phyloP scores from a whole-genome alignment of 2,888 invertebrate species.

The Papilio gigon region DNA sequence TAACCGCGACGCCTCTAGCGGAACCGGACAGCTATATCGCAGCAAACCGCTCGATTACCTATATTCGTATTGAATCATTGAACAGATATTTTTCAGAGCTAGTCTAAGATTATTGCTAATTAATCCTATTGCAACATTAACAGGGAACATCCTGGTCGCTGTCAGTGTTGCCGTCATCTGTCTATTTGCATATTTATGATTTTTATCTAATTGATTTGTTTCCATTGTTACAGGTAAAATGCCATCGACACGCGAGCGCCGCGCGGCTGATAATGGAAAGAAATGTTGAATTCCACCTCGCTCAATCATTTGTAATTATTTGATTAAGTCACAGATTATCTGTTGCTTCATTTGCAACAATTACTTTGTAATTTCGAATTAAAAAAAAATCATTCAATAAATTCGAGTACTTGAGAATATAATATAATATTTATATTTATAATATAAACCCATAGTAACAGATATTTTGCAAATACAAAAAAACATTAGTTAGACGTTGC shows the following conservation, averaged over 20 bases:
- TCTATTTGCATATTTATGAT: neutral
- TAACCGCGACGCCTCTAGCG: too few relatives aligned
- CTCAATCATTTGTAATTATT: neutral
- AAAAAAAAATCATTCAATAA: too few relatives aligned
- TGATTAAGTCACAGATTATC: neutral
- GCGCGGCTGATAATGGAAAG: slow-evolving; percentile 1
- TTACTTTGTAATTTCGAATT: neutral
- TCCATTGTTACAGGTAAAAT: slow-evolving; percentile 27
- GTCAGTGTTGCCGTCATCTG: neutral
- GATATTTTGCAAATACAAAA: neutral
- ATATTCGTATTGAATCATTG: too few relatives aligned
- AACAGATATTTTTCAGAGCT: too few relatives aligned
- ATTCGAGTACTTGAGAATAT: too few relatives aligned
- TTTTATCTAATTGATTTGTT: slow-evolving; percentile 20
- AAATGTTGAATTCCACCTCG: neutral
- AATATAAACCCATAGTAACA: too few relatives aligned
- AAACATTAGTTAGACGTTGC: neutral
- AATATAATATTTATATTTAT: too few relatives aligned
- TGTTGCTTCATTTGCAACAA: neutral
- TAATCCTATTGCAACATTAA: neutral
- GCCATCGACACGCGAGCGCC: neutral
- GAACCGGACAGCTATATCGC: too few relatives aligned
- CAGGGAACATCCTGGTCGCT: slow-evolving; percentile 1
- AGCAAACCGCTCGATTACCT: too few relatives aligned
- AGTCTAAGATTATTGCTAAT: too few relatives aligned